A percentile compares a stretch with the other conserved stretches of the same genome.
phyloP scores from a whole-genome alignment of 1,140 invertebrate genomes.

The Brachystomella parvula region DNA sequence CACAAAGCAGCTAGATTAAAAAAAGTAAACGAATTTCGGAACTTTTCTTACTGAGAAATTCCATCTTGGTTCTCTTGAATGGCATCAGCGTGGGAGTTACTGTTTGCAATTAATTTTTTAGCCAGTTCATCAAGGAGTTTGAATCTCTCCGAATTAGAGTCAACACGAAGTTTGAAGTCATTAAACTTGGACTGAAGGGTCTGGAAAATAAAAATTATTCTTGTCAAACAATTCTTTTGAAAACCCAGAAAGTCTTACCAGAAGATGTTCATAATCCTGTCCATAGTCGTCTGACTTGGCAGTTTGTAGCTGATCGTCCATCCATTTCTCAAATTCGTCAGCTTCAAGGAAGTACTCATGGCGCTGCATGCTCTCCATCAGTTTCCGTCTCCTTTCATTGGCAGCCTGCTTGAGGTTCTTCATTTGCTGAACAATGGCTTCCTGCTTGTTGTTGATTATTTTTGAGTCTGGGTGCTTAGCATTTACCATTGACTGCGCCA shows the following conservation, averaged over 20 bases:
- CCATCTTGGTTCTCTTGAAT: constrained; percentile 80
- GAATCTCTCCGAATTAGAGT: constrained; percentile 83
- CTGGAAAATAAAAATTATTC: constrained; percentile 45
- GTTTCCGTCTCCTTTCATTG: constrained; percentile 64
- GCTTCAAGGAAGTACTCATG: constrained; percentile 86
- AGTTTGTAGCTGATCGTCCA: constrained; percentile 80
- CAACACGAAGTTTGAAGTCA: constrained; percentile 84
- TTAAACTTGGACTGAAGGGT: constrained; percentile 87
- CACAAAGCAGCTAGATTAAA: background rate
- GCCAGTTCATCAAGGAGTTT: constrained; percentile 86
- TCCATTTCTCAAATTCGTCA: constrained; percentile 79
- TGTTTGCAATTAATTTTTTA: constrained; percentile 76
- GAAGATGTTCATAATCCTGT: constrained; percentile 90
- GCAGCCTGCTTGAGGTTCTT: constrained; percentile 72
- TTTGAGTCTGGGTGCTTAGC: constrained; percentile 68
- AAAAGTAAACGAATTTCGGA: background rate
- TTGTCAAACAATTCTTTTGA: background rate
- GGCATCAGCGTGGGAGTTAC: constrained; percentile 79
- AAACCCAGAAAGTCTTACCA: constrained; percentile 49
- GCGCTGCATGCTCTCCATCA: constrained; percentile 83
- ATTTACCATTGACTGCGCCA: constrained; percentile 66
- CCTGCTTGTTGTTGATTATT: constrained; percentile 67
- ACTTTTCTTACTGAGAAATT: constrained; percentile 63
- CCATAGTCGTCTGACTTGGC: constrained; percentile 93
- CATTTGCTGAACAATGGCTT: constrained; percentile 66